Conservation (phyloP, 2,113 vertebrate species). For the Petaurus breviceps region DNA sequence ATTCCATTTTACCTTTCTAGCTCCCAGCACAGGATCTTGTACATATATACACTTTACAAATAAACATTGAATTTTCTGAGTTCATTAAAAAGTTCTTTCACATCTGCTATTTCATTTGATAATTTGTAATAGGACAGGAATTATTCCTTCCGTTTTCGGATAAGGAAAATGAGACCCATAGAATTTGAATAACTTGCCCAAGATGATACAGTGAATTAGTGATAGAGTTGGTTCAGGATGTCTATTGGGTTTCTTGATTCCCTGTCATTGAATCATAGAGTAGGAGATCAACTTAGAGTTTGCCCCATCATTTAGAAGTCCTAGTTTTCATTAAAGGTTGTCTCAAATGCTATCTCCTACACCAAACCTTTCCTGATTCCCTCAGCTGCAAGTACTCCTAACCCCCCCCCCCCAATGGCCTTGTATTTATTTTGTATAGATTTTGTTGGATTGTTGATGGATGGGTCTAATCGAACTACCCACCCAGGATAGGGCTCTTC, state of each 20-base stretch:
- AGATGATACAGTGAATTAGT: not conserved
- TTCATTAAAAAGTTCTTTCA: not conserved
- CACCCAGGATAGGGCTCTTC: too few relatives aligned
- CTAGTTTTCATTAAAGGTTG: not conserved
- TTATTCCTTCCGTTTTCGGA: not conserved
- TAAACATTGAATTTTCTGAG: not conserved
- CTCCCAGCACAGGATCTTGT: not conserved
- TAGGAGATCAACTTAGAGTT: not conserved
- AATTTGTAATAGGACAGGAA: not conserved
- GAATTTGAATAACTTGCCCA: not conserved
- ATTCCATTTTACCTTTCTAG: not conserved
- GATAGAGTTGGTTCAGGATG: not conserved
- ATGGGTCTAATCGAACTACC: not conserved
- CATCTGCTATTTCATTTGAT: not conserved
- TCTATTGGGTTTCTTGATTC: not conserved
- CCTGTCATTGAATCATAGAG: not conserved
- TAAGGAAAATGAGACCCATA: not conserved
- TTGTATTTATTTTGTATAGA: not conserved
- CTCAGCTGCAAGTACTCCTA: too few relatives aligned
- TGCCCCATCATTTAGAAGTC: not conserved
- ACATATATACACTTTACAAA: not conserved
- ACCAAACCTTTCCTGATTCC: not conserved
- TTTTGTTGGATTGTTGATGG: not conserved
- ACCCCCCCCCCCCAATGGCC: not conserved
- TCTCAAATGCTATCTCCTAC: not conserved